A percentile compares a stretch with the other conserved stretches of the same genome.
Evolutionary conservation across 2,113 vertebrate species (phyloP).

Genomic region (Prunella fulvescens): DNA sequence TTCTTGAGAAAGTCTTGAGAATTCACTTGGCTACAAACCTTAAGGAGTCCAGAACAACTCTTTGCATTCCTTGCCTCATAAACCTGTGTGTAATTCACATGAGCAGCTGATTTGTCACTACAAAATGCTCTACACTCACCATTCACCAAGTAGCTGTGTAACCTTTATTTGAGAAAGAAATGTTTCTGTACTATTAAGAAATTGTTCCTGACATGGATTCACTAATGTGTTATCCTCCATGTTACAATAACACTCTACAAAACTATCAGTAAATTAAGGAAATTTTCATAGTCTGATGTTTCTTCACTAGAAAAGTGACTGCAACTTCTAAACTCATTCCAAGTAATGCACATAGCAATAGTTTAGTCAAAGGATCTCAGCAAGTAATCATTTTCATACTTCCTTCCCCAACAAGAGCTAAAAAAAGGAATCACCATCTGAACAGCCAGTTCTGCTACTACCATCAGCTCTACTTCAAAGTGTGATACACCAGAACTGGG

Average conservation of each 20-base stretch:
- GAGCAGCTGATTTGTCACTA: neutral
- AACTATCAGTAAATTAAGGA: neutral
- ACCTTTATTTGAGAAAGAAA: neutral
- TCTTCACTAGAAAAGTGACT: neutral
- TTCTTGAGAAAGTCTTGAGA: neutral
- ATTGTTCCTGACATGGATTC: neutral
- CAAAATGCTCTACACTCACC: neutral
- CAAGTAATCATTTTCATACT: slow-evolving; percentile 19
- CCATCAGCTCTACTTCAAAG: slow-evolving; percentile 22
- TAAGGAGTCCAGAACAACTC: neutral
- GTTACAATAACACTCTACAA: neutral
- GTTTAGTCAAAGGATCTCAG: neutral
- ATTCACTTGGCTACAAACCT: neutral
- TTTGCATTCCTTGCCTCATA: neutral
- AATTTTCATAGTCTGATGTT: neutral
- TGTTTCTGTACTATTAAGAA: neutral
- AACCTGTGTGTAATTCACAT: neutral
- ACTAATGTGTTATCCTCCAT: neutral
- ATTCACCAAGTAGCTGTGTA: neutral
- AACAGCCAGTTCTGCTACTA: slow-evolving; percentile 9
- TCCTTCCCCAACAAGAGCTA: slow-evolving; percentile 3
- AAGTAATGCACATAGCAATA: neutral
- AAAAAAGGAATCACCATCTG: slow-evolving; percentile 37
- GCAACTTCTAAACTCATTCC: neutral
- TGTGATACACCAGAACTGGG: neutral